A percentile compares a stretch with the other conserved stretches of the same genome.
Evolutionary conservation across 2,113 vertebrate species (phyloP).

Genomic region (Callorhinus ursinus): DNA sequence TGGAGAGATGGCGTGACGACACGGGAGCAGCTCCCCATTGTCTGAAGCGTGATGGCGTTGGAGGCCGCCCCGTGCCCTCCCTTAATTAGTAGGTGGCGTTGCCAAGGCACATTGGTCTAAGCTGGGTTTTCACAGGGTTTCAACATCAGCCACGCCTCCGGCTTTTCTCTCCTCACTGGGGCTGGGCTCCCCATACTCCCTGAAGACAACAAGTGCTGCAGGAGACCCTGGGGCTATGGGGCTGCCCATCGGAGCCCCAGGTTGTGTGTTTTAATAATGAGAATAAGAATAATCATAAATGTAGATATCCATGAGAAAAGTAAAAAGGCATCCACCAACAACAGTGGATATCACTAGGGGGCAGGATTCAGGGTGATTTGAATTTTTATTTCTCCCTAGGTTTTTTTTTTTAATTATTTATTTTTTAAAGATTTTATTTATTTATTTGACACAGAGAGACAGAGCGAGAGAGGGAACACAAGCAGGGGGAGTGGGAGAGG

Average conservation of each 20-base stretch:
- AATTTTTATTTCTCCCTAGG: neutral
- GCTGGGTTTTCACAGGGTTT: neutral
- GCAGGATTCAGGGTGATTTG: neutral
- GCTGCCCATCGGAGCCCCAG: neutral
- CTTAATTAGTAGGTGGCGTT: neutral
- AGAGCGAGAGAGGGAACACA: no score
- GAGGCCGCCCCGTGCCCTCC: rapidly evolving
- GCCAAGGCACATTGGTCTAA: neutral
- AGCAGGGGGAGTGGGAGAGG: no score
- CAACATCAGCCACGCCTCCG: neutral
- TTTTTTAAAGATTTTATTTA: no score
- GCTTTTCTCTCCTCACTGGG: neutral
- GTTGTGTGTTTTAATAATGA: neutral
- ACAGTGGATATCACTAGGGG: neutral
- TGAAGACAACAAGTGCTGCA: neutral
- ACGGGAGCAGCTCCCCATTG: neutral
- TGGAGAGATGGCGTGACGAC: neutral
- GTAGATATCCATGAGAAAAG: neutral
- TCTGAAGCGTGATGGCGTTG: neutral
- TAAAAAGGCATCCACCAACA: neutral
- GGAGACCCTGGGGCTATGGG: neutral
- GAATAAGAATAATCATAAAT: neutral
- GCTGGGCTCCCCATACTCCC: neutral
- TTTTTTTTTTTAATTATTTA: neutral
- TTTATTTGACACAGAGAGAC: no score